Conservation (phyloP, 2,888 invertebrate genomes). For the Drosophila niveifrons region DNA sequence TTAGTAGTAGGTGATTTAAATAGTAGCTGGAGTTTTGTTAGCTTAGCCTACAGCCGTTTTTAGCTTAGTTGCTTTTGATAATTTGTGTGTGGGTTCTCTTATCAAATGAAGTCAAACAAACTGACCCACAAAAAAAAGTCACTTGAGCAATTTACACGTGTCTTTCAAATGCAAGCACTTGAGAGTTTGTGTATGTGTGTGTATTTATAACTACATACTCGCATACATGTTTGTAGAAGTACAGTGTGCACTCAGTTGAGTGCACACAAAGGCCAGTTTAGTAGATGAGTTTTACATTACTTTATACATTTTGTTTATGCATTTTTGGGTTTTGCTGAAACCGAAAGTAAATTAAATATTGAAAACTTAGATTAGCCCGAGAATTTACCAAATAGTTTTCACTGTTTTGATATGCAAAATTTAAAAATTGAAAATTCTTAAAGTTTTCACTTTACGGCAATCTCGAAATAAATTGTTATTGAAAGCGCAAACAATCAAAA, state of each 20-base stretch:
- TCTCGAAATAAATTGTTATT: background rate
- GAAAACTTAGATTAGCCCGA: no score
- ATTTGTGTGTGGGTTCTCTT: slow-evolving; percentile 19
- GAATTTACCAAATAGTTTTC: no score
- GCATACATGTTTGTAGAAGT: no score
- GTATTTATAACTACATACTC: background rate
- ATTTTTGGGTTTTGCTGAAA: no score
- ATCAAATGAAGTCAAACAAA: slow-evolving; percentile 45
- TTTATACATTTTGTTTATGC: no score
- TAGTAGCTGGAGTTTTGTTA: slow-evolving; percentile 5
- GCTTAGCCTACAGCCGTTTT: slow-evolving; percentile 1
- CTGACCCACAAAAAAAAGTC: slow-evolving; percentile 29
- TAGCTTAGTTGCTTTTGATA: slow-evolving; percentile 20
- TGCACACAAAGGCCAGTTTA: no score
- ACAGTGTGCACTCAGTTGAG: slow-evolving; percentile 7
- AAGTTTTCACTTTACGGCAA: background rate
- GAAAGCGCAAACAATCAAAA: background rate
- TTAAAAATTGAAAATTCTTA: background rate
- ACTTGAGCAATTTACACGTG: slow-evolving; percentile 36
- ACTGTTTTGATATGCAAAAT: no score
- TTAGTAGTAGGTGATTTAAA: background rate
- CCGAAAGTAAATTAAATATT: no score
- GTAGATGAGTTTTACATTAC: no score
- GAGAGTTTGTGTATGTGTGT: background rate
- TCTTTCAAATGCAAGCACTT: slow-evolving; percentile 17